phyloP scores from a whole-genome alignment of 1,140 invertebrate species.

The Lordiphosa mommai region DNA sequence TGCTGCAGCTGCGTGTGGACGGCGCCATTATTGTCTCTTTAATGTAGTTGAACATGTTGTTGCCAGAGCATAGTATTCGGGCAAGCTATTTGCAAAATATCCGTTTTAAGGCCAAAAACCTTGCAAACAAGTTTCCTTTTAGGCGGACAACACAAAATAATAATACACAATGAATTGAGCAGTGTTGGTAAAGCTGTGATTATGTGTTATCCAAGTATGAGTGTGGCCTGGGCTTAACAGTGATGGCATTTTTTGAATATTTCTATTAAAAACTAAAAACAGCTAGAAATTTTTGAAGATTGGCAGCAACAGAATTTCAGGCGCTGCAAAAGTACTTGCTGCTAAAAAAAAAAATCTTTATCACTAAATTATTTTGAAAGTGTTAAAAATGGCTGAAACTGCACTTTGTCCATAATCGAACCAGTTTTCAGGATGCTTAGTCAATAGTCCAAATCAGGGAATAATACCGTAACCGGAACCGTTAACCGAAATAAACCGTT shows the following conservation, averaged over 20 bases:
- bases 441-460: too few relatives aligned
- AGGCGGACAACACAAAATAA: conserved; percentile 46
- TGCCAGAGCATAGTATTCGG: conserved; percentile 5
- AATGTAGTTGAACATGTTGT: conserved; percentile 65
- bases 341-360: too few relatives aligned
- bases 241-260: neutral
- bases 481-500: too few relatives aligned
- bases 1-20: conserved; percentile 54
- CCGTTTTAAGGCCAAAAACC: conserved; percentile 24
- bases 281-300: too few relatives aligned
- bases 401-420: too few relatives aligned
- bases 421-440: too few relatives aligned
- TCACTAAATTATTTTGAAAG: too few relatives aligned
- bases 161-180: conserved; percentile 28
- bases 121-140: conserved; percentile 62
- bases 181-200: conserved; percentile 14
- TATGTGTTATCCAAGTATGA: neutral
- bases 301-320: too few relatives aligned
- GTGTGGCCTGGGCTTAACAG: neutral
- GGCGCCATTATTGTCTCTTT: conserved; percentile 69
- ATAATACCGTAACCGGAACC: too few relatives aligned
- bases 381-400: too few relatives aligned
- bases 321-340: too few relatives aligned
- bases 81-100: neutral
- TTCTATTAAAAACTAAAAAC: neutral